Conservation (phyloP, 2,797 vertebrate genomes). For the Premnoplex brunnescens region DNA sequence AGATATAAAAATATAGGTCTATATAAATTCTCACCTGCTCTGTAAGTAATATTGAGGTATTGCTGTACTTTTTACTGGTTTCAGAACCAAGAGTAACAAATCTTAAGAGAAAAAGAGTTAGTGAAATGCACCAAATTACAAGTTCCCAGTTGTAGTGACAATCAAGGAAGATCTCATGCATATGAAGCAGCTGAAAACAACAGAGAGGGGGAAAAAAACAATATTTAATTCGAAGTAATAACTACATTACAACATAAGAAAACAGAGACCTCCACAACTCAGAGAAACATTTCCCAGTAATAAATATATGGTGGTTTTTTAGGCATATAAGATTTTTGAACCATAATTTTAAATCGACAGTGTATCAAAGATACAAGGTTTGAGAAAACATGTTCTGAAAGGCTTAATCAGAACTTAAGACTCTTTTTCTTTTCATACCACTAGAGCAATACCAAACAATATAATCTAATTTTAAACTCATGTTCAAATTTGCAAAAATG, state of each 20-base stretch:
- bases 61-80: slow-evolving; percentile 99
- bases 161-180: slow-evolving; percentile 94
- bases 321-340: background rate
- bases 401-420: background rate
- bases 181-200: slow-evolving; percentile 86
- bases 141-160: slow-evolving; percentile 99
- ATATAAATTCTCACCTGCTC: slow-evolving; percentile 85
- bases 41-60: slow-evolving; percentile 98
- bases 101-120: slow-evolving; percentile 93
- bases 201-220: background rate
- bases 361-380: background rate
- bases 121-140: slow-evolving; percentile 93
- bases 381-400: background rate
- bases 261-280: background rate
- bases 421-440: background rate
- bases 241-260: background rate
- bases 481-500: background rate
- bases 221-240: background rate
- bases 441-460: background rate
- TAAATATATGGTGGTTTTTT: background rate
- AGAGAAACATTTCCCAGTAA: background rate
- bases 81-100: slow-evolving; percentile 97
- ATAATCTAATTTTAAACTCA: background rate
- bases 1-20: background rate
- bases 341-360: background rate